These are phyloP conservation scores for Rhodinocichla rosea DNA, from an alignment of 2,113 vertebrate species.

Conservation along the genomic window DNA sequence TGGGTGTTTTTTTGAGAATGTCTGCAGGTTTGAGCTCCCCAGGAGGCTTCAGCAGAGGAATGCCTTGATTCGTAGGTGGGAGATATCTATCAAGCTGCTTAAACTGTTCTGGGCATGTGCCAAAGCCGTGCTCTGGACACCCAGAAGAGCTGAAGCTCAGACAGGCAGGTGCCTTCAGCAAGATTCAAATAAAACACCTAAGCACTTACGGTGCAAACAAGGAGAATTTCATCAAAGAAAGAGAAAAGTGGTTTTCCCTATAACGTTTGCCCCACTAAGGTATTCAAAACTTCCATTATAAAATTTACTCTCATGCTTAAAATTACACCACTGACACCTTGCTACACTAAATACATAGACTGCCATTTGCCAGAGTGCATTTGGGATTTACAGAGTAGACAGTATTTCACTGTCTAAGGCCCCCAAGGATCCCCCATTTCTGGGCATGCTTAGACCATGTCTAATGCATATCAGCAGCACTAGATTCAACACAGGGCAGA, in stretches of 20 bases:
- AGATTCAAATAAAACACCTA: constrained; percentile 3
- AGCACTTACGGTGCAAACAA: not conserved
- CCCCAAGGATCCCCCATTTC: not conserved
- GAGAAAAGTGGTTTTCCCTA: not conserved
- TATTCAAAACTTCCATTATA: not conserved
- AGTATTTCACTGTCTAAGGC: not conserved
- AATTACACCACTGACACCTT: not conserved
- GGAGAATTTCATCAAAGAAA: constrained; percentile 6
- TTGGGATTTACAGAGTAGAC: not conserved
- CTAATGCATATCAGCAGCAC: not conserved
- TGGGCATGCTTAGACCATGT: not conserved
- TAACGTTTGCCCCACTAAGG: not conserved
- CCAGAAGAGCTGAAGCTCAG: constrained; percentile 50
- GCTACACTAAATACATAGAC: not conserved
- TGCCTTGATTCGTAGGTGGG: constrained; percentile 36
- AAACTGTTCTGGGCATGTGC: constrained; percentile 43
- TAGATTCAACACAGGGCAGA: not conserved
- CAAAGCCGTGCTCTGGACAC: constrained; percentile 45
- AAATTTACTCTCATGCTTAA: not conserved
- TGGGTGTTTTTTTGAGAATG: constrained; percentile 19
- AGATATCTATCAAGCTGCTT: constrained; percentile 57
- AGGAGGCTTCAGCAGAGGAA: constrained; percentile 22
- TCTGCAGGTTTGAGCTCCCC: constrained; percentile 22
- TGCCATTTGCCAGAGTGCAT: not conserved
- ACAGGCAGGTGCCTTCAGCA: constrained; percentile 51